Conservation (phyloP, 2,797 vertebrate genomes). For the Sebastes alutus region DNA sequence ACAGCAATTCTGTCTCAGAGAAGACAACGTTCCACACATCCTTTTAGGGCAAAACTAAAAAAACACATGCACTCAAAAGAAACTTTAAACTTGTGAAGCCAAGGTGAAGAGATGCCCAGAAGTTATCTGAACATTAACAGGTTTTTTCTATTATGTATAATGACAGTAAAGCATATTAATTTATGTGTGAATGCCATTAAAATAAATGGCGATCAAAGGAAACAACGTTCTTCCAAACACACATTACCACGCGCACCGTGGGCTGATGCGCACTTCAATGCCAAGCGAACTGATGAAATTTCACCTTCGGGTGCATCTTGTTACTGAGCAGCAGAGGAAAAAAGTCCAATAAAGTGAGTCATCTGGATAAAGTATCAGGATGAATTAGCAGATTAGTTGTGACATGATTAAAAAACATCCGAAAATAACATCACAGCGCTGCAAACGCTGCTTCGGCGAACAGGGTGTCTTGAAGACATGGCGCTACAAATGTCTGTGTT, state of each 20-base stretch:
- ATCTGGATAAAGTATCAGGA: conserved; percentile 22
- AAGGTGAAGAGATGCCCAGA: not conserved
- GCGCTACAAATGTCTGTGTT: not conserved
- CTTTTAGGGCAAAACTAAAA: not conserved
- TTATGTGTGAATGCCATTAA: not conserved
- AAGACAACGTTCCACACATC: not conserved
- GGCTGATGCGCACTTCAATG: not conserved
- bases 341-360: conserved; percentile 8
- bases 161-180: not conserved
- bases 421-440: conserved; percentile 28
- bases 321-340: conserved; percentile 22
- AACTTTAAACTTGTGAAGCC: not conserved
- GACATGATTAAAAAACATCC: conserved; percentile 10
- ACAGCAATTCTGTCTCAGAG: conserved; percentile 26
- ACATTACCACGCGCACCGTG: not conserved
- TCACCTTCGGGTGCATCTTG: conserved; percentile 29
- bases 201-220: not conserved
- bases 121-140: not conserved
- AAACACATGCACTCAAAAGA: not conserved
- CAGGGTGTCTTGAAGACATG: not conserved
- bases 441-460: not conserved
- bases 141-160: not conserved
- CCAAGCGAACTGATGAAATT: conserved; percentile 42
- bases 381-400: not conserved
- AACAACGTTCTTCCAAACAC: not conserved